phyloP scores from a whole-genome alignment of 2,113 vertebrate species.

The Megaceryle maxima region DNA sequence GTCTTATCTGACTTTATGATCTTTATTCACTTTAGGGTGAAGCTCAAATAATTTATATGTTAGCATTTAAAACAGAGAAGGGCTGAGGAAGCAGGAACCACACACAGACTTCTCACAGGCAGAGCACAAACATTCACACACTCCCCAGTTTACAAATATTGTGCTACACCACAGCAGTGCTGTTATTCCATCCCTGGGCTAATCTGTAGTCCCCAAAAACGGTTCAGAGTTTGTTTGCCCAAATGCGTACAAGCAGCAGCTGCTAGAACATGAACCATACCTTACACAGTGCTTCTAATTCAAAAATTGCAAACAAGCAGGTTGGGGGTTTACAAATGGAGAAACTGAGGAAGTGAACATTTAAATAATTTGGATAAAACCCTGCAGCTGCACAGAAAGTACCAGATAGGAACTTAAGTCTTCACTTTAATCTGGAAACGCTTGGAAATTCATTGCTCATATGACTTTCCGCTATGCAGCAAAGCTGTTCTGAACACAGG shows the following conservation, averaged over 20 bases:
- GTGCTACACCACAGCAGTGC: background rate
- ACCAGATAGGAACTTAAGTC: background rate
- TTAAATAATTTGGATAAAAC: background rate
- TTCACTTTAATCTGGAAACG: background rate
- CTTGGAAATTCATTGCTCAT: background rate
- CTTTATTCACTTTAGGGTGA: background rate
- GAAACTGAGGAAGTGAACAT: background rate
- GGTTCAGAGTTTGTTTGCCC: background rate
- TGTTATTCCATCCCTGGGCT: background rate
- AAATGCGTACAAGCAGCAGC: background rate
- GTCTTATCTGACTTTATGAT: background rate
- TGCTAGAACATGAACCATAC: background rate
- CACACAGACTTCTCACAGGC: background rate
- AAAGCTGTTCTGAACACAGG: background rate
- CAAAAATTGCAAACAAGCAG: background rate
- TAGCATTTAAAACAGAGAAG: background rate
- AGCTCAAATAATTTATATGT: background rate
- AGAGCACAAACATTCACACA: background rate
- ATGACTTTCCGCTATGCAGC: background rate
- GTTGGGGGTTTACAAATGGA: background rate
- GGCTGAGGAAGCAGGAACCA: background rate
- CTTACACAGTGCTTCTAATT: background rate
- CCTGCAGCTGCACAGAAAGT: background rate
- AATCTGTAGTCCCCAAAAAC: background rate
- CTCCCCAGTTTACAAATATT: background rate